phyloP scores from a whole-genome alignment of 2,797 vertebrate genomes.

The Petrocephalus sullivani region DNA sequence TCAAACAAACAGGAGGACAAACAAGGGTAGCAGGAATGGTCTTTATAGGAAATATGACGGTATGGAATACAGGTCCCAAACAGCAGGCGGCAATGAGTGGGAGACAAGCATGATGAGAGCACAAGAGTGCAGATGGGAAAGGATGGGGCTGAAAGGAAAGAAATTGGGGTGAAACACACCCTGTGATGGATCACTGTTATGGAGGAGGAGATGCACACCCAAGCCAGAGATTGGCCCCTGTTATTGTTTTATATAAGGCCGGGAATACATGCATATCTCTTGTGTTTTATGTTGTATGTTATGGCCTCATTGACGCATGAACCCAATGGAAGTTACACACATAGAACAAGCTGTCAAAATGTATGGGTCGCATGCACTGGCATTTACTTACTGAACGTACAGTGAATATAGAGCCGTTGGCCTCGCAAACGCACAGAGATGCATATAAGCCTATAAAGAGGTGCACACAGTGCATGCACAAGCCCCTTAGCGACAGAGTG shows the following conservation, averaged over 20 bases:
- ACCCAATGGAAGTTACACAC: neutral
- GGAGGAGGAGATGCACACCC: neutral
- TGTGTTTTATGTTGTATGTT: neutral
- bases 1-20: constrained; percentile 46
- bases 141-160: neutral
- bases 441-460: neutral
- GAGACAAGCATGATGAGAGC: constrained; percentile 41
- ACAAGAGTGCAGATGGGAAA: constrained; percentile 39
- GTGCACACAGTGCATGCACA: neutral
- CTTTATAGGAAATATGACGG: constrained; percentile 41
- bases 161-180: constrained; percentile 13
- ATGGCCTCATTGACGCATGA: neutral
- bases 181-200: neutral
- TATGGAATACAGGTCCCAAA: constrained; percentile 56
- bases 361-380: neutral
- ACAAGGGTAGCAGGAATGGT: neutral
- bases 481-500: neutral
- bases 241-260: neutral
- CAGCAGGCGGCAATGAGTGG: constrained; percentile 29
- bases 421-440: neutral
- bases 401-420: neutral
- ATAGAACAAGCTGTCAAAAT: neutral
- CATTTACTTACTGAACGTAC: neutral
- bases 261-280: neutral
- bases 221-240: neutral